These are phyloP conservation scores for Poeciliopsis turrubarensis DNA, from an alignment of 2,113 vertebrate genomes.

Conservation along the genomic window DNA sequence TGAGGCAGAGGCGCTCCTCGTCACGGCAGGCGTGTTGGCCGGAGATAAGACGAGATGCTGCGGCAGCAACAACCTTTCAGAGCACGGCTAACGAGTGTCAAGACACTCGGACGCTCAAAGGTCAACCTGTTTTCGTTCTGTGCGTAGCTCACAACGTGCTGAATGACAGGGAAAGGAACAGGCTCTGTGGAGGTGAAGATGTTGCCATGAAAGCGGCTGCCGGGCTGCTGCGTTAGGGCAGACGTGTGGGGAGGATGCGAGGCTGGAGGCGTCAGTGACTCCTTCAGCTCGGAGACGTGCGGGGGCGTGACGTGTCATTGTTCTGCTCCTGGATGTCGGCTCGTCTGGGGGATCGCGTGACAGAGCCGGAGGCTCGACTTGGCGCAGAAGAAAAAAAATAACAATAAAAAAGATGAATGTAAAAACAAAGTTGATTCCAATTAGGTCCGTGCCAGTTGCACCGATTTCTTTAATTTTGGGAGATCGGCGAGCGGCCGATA, in stretches of 20 bases:
- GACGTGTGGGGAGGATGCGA: conserved; percentile 27
- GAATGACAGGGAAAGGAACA: conserved; percentile 33
- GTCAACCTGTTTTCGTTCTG: background rate
- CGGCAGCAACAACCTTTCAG: conserved; percentile 32
- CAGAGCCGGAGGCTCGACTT: background rate
- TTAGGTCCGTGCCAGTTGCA: too few relatives aligned
- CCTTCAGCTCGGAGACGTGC: background rate
- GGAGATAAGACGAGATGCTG: conserved; percentile 70
- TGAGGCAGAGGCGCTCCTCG: conserved; percentile 50
- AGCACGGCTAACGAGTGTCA: conserved; percentile 11
- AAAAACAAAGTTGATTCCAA: background rate
- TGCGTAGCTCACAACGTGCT: conserved; percentile 37
- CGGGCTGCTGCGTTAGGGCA: conserved; percentile 47
- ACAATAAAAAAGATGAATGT: background rate
- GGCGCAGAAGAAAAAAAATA: background rate
- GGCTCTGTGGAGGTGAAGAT: conserved; percentile 2
- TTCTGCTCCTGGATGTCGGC: background rate
- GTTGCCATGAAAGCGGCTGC: conserved; percentile 24
- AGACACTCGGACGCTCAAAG: conserved; percentile 1
- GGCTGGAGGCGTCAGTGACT: conserved; percentile 28
- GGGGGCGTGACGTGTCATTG: conserved; percentile 6
- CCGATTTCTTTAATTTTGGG: too few relatives aligned
- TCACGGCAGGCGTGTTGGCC: conserved; percentile 58
- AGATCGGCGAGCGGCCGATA: too few relatives aligned
- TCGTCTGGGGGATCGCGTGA: background rate